Conservation (phyloP, 2,888 invertebrate species). For the Clanis bilineata region DNA sequence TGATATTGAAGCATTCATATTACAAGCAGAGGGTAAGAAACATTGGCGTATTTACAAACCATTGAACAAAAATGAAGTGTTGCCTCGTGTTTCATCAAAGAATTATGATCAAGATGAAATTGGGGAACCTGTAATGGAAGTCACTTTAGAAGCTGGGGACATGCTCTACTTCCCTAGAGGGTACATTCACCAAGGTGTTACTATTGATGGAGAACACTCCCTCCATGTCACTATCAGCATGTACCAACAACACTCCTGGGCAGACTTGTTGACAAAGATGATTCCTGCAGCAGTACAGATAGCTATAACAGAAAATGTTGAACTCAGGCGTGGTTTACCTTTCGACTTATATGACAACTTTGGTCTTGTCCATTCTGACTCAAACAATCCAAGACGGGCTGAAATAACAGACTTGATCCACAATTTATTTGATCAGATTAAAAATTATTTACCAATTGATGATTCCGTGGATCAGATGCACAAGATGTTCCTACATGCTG, state of each 20-base stretch:
- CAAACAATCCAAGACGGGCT: slow-evolving; percentile 63
- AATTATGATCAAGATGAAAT: slow-evolving; percentile 89
- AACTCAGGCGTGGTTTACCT: slow-evolving; percentile 91
- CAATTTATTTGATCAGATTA: slow-evolving; percentile 81
- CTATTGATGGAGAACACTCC: slow-evolving; percentile 91
- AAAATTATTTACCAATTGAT: slow-evolving; percentile 86
- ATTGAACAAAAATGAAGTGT: slow-evolving; percentile 82
- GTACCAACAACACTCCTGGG: slow-evolving; percentile 95
- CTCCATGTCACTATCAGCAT: slow-evolving; percentile 97
- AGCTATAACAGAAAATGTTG: slow-evolving; percentile 87
- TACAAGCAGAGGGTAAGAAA: slow-evolving; percentile 98
- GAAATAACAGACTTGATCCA: slow-evolving; percentile 79
- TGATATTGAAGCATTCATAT: slow-evolving; percentile 98
- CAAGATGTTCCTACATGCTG: slow-evolving; percentile 91
- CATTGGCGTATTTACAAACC: slow-evolving; percentile 96
- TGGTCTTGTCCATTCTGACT: slow-evolving; percentile 86
- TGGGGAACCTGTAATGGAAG: slow-evolving; percentile 90
- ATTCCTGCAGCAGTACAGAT: slow-evolving; percentile 88
- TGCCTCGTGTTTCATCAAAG: slow-evolving; percentile 92
- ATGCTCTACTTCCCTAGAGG: slow-evolving; percentile 96
- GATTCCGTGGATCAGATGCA: slow-evolving; percentile 93
- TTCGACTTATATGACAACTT: slow-evolving; percentile 88
- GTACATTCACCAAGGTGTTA: slow-evolving; percentile 92
- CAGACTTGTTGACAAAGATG: slow-evolving; percentile 92
- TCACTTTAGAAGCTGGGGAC: slow-evolving; percentile 92